Conservation (phyloP, 2,888 invertebrate species). For the Spilarctia lutea region DNA sequence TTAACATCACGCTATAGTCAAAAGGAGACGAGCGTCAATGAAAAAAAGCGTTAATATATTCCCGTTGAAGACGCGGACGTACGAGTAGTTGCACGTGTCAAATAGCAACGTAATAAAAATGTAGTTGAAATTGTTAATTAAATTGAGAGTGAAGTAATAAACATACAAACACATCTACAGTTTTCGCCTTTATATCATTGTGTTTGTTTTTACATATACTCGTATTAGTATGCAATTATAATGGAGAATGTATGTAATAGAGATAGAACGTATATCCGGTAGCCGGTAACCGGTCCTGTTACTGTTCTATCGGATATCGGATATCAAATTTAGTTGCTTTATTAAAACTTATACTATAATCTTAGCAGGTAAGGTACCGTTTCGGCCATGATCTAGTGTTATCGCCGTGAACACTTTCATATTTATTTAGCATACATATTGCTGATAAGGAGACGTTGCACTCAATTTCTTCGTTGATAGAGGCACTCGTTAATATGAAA, state of each 20-base stretch:
- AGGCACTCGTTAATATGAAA: slow-evolving; percentile 19
- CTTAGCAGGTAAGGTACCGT: background rate
- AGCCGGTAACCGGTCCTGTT: background rate
- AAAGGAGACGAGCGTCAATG: too few species aligned
- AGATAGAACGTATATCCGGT: background rate
- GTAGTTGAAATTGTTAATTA: too few species aligned
- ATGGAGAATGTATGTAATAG: background rate
- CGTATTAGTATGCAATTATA: too few species aligned
- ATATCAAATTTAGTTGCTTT: background rate
- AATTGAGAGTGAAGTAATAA: too few species aligned
- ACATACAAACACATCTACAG: too few species aligned
- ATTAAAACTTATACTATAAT: background rate
- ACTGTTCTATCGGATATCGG: background rate
- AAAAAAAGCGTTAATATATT: too few species aligned
- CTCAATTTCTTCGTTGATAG: slow-evolving; percentile 42
- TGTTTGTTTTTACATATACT: too few species aligned
- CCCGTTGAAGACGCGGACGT: too few species aligned
- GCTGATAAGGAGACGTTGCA: slow-evolving; percentile 21
- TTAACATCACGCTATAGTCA: too few species aligned
- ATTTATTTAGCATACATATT: slow-evolving; percentile 23
- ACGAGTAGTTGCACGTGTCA: too few species aligned
- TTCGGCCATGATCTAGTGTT: slow-evolving; percentile 11
- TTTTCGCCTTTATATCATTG: too few species aligned
- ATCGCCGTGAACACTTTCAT: slow-evolving; percentile 15
- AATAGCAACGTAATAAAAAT: too few species aligned